A percentile compares a stretch with the other conserved stretches of the same genome.
These are phyloP conservation scores for Rapana venosa DNA, from an alignment of 2,888 invertebrate genomes.

Conservation along the genomic window DNA sequence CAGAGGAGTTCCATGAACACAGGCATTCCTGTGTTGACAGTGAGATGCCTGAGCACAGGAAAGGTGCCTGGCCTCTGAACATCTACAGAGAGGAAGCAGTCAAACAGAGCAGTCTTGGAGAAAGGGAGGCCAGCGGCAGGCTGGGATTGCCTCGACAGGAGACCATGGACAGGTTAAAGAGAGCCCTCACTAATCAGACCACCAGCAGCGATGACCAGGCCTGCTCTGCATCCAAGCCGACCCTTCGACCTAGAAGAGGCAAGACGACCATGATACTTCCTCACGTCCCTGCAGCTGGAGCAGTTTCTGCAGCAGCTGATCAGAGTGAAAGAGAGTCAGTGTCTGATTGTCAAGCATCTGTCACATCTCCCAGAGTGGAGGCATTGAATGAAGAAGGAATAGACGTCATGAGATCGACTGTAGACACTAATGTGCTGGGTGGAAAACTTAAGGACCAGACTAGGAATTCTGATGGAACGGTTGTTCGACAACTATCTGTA, in stretches of 20 bases:
- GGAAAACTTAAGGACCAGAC: neutral
- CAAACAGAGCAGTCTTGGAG: neutral
- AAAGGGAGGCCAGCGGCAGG: neutral
- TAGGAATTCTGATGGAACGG: neutral
- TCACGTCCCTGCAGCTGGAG: neutral
- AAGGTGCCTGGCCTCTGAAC: neutral
- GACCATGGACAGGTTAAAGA: conserved; percentile 15
- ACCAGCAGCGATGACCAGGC: neutral
- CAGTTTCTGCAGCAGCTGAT: neutral
- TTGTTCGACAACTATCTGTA: neutral
- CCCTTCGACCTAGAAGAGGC: too few relatives aligned
- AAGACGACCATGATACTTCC: conserved; percentile 9
- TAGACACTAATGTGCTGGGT: neutral
- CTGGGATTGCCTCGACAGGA: conserved; percentile 15
- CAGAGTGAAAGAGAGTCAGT: neutral
- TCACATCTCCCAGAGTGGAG: neutral
- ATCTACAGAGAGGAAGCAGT: neutral
- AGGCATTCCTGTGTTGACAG: conserved; percentile 20
- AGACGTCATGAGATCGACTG: neutral
- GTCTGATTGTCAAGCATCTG: neutral
- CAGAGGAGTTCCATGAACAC: conserved; percentile 32
- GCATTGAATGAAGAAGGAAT: neutral
- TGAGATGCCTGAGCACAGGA: neutral
- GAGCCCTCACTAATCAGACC: neutral
- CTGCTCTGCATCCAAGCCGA: neutral